Percentiles rank a stretch among this genome's conserved stretches.
These are phyloP conservation scores for Leptinotarsa peninsularis DNA, from an alignment of 2,888 invertebrate genomes.

Conservation along the genomic window DNA sequence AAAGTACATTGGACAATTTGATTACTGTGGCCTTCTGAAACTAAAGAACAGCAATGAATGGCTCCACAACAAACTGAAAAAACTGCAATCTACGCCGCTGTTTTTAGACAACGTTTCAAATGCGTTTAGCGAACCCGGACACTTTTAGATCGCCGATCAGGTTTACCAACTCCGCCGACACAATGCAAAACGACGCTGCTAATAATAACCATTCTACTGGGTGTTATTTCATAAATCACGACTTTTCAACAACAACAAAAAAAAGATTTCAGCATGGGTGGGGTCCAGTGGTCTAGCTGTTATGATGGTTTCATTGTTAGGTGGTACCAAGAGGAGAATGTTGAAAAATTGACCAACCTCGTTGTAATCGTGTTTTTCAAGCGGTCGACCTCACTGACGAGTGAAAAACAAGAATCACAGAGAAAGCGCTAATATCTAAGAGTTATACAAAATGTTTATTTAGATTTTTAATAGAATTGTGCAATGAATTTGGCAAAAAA, in stretches of 20 bases:
- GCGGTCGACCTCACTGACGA: background rate
- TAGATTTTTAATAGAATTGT: too few relatives aligned
- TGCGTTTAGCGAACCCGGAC: constrained; percentile 29
- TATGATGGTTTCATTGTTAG: constrained; percentile 29
- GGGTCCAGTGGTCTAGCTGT: constrained; percentile 24
- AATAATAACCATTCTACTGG: constrained; percentile 25
- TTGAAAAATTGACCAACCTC: constrained; percentile 8
- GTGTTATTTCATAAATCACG: constrained; percentile 34
- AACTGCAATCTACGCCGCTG: background rate
- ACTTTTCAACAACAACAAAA: constrained; percentile 25
- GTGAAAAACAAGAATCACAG: background rate
- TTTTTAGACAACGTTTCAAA: background rate
- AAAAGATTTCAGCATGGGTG: constrained; percentile 30
- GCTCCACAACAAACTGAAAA: background rate
- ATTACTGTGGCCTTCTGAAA: too few relatives aligned
- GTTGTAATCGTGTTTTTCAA: background rate
- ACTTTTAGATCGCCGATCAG: constrained; percentile 15
- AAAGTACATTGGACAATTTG: too few relatives aligned
- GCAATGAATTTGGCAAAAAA: too few relatives aligned
- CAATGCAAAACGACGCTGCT: constrained; percentile 5
- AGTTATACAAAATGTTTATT: too few relatives aligned
- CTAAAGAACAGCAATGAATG: too few relatives aligned
- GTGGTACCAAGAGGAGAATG: background rate
- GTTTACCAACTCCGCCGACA: background rate
- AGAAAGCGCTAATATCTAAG: background rate